Evolutionary conservation across 2,888 invertebrate species (phyloP).

Genomic region (Acronicta aceris): DNA sequence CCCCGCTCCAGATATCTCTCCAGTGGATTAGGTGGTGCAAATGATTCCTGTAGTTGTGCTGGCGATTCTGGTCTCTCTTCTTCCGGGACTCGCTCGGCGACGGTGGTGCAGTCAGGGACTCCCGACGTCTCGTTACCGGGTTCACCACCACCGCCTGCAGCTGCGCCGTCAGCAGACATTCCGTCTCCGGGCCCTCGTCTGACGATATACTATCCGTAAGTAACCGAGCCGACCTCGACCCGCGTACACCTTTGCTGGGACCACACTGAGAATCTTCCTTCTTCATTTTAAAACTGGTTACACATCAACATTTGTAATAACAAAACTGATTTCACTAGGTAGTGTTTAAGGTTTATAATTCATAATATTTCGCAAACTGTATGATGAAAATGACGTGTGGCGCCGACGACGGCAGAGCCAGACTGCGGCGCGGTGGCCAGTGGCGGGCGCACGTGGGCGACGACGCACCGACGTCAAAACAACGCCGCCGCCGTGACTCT

Average conservation of each 20-base stretch:
- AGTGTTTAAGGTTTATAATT: conserved; percentile 59
- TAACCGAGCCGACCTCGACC: conserved; percentile 74
- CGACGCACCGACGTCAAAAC: conserved; percentile 70
- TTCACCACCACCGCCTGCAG: conserved; percentile 73
- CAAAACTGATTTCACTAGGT: conserved; percentile 56
- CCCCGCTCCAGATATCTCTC: conserved; percentile 86
- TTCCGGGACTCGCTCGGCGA: conserved; percentile 85
- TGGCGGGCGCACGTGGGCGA: conserved; percentile 76
- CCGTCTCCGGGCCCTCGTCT: conserved; percentile 84
- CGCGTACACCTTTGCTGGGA: conserved; percentile 68
- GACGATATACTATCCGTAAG: conserved; percentile 84
- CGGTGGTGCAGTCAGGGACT: conserved; percentile 85
- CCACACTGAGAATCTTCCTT: conserved; percentile 74
- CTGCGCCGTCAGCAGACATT: conserved; percentile 76
- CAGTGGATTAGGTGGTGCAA: conserved; percentile 85
- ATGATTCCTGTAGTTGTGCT: conserved; percentile 84
- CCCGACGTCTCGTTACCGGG: conserved; percentile 72
- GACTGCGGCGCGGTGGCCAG: conserved; percentile 80
- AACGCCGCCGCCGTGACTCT: conserved; percentile 57
- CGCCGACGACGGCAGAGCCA: conserved; percentile 73
- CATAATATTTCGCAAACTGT: conserved; percentile 74
- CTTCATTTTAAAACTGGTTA: conserved; percentile 73
- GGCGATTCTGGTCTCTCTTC: conserved; percentile 79
- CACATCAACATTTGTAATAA: conserved; percentile 62
- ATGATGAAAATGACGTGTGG: conserved; percentile 65